A percentile compares a stretch with the other conserved stretches of the same genome.
phyloP scores from a whole-genome alignment of 30 jellyfish, hydroid and myxozoan genomes.

The Pelagia noctiluca region DNA sequence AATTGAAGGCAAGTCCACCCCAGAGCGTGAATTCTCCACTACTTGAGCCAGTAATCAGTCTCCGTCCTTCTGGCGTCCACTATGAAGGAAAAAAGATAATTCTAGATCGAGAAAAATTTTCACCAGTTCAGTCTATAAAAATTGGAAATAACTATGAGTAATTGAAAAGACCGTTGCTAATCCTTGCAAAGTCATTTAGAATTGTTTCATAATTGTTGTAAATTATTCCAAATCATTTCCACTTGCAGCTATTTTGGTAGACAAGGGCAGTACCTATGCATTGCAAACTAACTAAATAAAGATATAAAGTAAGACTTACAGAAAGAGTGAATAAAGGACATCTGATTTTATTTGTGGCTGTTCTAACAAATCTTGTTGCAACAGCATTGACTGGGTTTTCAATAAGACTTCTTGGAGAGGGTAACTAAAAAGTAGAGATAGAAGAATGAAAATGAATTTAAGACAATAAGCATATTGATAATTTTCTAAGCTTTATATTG shows the following conservation, averaged over 20 bases:
- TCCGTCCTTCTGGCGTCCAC: constrained; percentile 99
- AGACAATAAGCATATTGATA: too few species aligned
- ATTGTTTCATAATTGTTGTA: too few species aligned
- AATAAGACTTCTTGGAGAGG: constrained; percentile 68
- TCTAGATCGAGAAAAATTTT: neutral
- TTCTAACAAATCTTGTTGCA: constrained; percentile 89
- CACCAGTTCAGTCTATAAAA: too few species aligned
- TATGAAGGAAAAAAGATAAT: constrained; percentile 15
- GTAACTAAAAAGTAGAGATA: constrained; percentile 40
- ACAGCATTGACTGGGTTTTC: constrained; percentile 90
- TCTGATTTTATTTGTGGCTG: constrained; percentile 94
- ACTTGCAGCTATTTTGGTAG: too few species aligned
- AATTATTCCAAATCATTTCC: too few species aligned
- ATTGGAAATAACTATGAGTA: too few species aligned
- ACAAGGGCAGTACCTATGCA: too few species aligned
- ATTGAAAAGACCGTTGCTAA: too few species aligned
- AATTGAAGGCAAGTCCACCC: constrained; percentile 92
- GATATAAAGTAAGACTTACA: constrained; percentile 47
- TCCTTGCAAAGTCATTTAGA: neutral
- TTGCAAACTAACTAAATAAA: neutral
- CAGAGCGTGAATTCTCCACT: constrained; percentile 97
- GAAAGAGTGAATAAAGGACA: constrained; percentile 92
- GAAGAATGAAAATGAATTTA: neutral
- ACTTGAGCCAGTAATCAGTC: constrained; percentile 94
- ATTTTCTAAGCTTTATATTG: too few species aligned